phyloP scores from a whole-genome alignment of 2,113 vertebrate species.

The Vulpes vulpes region DNA sequence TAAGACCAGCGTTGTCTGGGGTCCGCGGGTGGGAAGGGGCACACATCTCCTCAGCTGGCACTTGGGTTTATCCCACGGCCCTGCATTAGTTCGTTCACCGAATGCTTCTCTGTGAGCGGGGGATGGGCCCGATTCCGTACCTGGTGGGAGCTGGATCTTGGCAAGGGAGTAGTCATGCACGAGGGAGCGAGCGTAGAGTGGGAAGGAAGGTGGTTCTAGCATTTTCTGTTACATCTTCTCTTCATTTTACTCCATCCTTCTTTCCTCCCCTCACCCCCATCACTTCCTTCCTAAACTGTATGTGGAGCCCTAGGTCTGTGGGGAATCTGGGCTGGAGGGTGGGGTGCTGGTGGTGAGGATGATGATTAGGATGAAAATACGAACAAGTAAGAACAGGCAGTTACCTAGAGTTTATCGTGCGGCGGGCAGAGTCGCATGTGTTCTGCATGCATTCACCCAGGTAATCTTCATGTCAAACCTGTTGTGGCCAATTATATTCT shows the following conservation, averaged over 20 bases:
- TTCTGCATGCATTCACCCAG: not conserved
- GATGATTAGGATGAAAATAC: not conserved
- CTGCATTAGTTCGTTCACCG: not conserved
- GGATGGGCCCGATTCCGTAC: not conserved
- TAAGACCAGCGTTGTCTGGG: slow-evolving; percentile 48
- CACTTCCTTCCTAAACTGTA: not conserved
- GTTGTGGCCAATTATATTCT: not conserved
- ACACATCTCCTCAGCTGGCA: not conserved
- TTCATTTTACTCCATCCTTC: not conserved
- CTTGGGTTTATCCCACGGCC: not conserved
- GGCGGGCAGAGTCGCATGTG: not conserved
- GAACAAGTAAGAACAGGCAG: not conserved
- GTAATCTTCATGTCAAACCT: not conserved
- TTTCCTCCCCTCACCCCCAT: not conserved
- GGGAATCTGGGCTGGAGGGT: not conserved
- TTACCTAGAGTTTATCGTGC: accelerated
- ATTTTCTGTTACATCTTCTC: not conserved
- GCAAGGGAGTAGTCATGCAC: not conserved
- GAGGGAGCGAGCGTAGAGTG: accelerated
- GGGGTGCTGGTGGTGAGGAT: no score
- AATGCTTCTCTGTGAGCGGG: not conserved
- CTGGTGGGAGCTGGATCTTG: not conserved
- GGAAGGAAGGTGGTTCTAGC: not conserved
- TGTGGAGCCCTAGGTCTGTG: not conserved
- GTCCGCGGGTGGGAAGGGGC: slow-evolving; percentile 46